Percentiles rank a stretch among this genome's conserved stretches.
These are phyloP conservation scores for Drosophila melanogaster DNA, from an alignment of 1,140 invertebrate genomes.

Conservation along the genomic window DNA sequence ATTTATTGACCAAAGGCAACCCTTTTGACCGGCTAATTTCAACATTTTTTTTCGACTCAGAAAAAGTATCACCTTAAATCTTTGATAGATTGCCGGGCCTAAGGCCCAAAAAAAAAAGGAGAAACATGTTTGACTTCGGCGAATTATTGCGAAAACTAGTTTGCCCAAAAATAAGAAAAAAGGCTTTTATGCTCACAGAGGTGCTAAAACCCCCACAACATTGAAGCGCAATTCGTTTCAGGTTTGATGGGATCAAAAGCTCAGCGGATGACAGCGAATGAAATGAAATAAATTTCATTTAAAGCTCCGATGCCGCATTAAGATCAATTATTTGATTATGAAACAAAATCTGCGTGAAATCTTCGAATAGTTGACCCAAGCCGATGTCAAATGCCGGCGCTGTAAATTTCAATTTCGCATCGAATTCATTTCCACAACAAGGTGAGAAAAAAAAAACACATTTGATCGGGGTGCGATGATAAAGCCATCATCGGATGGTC, in stretches of 20 bases:
- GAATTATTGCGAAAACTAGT: conserved; percentile 71
- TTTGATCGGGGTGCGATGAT: conserved; percentile 59
- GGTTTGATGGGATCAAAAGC: conserved; percentile 75
- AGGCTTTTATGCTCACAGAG: conserved; percentile 48
- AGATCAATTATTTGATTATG: conserved; percentile 84
- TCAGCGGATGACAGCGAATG: conserved; percentile 63
- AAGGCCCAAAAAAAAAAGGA: conserved; percentile 12
- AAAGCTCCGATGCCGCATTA: conserved; percentile 74
- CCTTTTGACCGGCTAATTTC: conserved; percentile 50
- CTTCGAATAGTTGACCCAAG: conserved; percentile 69
- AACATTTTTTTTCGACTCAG: conserved; percentile 39
- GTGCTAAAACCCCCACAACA: conserved; percentile 68
- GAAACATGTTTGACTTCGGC: conserved; percentile 42
- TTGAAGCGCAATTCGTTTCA: conserved; percentile 80
- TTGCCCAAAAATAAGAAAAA: conserved; percentile 42
- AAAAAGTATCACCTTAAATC: conserved; percentile 40
- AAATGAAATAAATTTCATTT: conserved; percentile 46
- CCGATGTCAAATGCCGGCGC: conserved; percentile 56
- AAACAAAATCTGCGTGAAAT: conserved; percentile 82
- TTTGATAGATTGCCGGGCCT: conserved; percentile 68
- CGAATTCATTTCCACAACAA: conserved; percentile 25
- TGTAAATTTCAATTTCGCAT: conserved; percentile 50
- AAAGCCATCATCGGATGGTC: conserved; percentile 57
- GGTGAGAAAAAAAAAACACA: conserved; percentile 49
- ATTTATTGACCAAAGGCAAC: conserved; percentile 32